phyloP scores from a whole-genome alignment of 1,140 invertebrate genomes.

The Zaprionus ghesquierei region DNA sequence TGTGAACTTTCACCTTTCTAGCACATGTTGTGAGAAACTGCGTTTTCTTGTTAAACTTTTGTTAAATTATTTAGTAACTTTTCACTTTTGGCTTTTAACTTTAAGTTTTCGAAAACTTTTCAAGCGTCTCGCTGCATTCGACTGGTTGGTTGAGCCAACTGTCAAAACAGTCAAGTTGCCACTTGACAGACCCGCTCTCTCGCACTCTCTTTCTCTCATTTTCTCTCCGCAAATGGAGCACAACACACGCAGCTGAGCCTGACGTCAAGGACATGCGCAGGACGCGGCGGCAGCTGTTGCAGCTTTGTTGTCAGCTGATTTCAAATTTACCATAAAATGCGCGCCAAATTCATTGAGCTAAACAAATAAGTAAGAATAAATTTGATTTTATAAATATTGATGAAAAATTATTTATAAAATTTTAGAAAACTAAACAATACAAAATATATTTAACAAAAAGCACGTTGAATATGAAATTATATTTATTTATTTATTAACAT shows the following conservation, averaged over 20 bases:
- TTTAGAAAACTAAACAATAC: too few species aligned
- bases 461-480: too few species aligned
- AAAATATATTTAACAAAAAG: too few species aligned
- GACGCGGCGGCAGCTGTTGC: constrained; percentile 20
- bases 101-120: constrained; percentile 14
- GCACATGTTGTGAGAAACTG: constrained; percentile 5
- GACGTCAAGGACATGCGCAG: constrained; percentile 45
- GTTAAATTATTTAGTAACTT: constrained; percentile 4
- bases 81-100: constrained; percentile 11
- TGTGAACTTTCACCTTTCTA: constrained; percentile 26
- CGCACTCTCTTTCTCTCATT: not conserved
- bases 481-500: too few species aligned
- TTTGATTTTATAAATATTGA: not conserved
- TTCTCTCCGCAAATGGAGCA: not conserved
- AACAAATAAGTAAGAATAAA: not conserved
- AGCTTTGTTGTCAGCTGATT: constrained; percentile 10
- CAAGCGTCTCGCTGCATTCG: constrained; percentile 18
- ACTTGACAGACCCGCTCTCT: not conserved
- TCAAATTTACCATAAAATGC: not conserved
- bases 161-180: constrained; percentile 30
- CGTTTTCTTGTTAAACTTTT: not conserved
- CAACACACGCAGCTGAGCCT: constrained; percentile 10
- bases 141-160: constrained; percentile 41
- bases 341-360: not conserved
- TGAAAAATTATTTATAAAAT: too few species aligned